A percentile compares a stretch with the other conserved stretches of the same genome.
phyloP scores from a whole-genome alignment of 1,140 invertebrate species.

The Polypedilum pembai region DNA sequence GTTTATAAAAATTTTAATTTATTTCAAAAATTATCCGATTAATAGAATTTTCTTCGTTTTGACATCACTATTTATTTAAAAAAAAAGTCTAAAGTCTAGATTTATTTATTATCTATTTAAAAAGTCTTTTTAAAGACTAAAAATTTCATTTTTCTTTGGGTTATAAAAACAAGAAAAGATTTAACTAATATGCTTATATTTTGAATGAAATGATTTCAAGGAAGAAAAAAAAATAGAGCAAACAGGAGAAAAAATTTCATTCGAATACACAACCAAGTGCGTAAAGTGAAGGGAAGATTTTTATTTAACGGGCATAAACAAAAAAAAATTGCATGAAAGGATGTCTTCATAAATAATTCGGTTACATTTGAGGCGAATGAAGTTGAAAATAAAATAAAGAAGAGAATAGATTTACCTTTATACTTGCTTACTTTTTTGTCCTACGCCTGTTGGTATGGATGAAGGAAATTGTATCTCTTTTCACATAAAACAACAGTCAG shows the following conservation, averaged over 20 bases:
- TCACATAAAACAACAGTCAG: not conserved
- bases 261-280: not conserved
- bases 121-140: too few species aligned
- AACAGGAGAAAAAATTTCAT: not conserved
- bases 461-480: not conserved
- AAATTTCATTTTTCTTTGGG: too few species aligned
- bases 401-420: not conserved
- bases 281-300: not conserved
- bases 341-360: slow-evolving; percentile 28
- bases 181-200: not conserved
- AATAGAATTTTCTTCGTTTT: too few species aligned
- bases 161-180: not conserved
- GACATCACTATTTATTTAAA: too few species aligned
- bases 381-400: not conserved
- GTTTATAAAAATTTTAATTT: too few species aligned
- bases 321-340: slow-evolving; percentile 22
- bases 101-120: too few species aligned
- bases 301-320: slow-evolving; percentile 19
- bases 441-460: not conserved
- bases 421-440: too few species aligned
- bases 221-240: not conserved
- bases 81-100: too few species aligned
- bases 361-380: not conserved
- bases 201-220: not conserved
- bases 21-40: too few species aligned